Percentiles rank a stretch among this genome's conserved stretches.
phyloP scores from a whole-genome alignment of 2,113 vertebrate genomes.

The Chiloscyllium plagiosum region DNA sequence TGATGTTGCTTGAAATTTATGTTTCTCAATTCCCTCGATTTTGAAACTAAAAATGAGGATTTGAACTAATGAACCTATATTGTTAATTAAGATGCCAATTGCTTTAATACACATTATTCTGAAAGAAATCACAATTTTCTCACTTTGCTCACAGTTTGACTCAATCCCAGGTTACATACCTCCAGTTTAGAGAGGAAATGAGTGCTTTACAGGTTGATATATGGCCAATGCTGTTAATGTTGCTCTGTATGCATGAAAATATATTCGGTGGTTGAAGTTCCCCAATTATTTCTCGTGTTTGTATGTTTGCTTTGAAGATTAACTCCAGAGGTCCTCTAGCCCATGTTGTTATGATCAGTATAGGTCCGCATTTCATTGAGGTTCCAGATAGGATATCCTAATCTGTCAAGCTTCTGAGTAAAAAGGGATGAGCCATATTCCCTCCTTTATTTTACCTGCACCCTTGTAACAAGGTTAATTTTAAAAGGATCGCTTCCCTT shows the following conservation, averaged over 20 bases:
- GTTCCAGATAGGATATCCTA: too few relatives aligned
- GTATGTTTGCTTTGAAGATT: not conserved
- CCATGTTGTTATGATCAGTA: too few relatives aligned
- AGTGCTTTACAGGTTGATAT: not conserved
- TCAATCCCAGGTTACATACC: slow-evolving; percentile 17
- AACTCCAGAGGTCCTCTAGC: not conserved
- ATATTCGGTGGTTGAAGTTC: not conserved
- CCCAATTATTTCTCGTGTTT: not conserved
- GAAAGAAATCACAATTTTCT: not conserved
- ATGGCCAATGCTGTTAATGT: not conserved
- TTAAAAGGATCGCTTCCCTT: too few relatives aligned
- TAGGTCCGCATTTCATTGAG: too few relatives aligned
- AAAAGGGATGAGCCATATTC: too few relatives aligned
- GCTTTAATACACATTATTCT: not conserved
- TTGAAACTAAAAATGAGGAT: not conserved
- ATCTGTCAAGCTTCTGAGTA: too few relatives aligned
- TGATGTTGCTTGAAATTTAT: not conserved
- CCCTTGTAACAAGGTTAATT: too few relatives aligned
- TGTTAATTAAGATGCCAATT: not conserved
- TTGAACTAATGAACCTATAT: not conserved
- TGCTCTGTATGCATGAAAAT: not conserved
- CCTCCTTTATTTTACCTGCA: too few relatives aligned
- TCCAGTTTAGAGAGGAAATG: slow-evolving; percentile 15
- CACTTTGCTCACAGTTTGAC: not conserved
- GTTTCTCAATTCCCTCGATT: not conserved